These are phyloP conservation scores for Fregata magnificens DNA, from an alignment of 2,113 vertebrate species.

Conservation along the genomic window DNA sequence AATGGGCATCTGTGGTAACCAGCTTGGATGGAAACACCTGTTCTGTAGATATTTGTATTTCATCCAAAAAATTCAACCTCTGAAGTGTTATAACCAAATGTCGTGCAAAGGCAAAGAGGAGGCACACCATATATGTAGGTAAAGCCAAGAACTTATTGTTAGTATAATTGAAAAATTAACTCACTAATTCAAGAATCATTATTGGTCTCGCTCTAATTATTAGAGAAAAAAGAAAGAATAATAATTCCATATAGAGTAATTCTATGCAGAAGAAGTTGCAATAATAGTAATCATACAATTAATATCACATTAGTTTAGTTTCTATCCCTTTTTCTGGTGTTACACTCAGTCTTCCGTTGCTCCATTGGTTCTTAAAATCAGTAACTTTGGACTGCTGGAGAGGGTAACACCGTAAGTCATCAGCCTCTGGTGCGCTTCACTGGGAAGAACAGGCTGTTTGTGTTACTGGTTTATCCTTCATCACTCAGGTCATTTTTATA, in stretches of 20 bases:
- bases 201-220: neutral
- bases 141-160: neutral
- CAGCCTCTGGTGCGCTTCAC: neutral
- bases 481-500: neutral
- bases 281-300: neutral
- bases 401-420: neutral
- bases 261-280: neutral
- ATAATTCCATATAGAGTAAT: neutral
- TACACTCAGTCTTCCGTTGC: fast-evolving
- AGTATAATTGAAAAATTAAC: neutral
- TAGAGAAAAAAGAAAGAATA: neutral
- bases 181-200: neutral
- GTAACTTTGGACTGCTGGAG: neutral
- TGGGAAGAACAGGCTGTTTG: neutral
- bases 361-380: neutral
- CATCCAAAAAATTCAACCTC: neutral
- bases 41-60: neutral
- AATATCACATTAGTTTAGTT: neutral
- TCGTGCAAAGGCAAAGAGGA: neutral
- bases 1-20: neutral
- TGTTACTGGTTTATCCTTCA: neutral
- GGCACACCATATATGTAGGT: neutral
- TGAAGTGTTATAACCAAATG: neutral
- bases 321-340: neutral
- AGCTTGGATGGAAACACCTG: neutral